A percentile compares a stretch with the other conserved stretches of the same genome.
These are phyloP conservation scores for Catocala sponsa DNA, from an alignment of 2,888 invertebrate species.

Conservation along the genomic window DNA sequence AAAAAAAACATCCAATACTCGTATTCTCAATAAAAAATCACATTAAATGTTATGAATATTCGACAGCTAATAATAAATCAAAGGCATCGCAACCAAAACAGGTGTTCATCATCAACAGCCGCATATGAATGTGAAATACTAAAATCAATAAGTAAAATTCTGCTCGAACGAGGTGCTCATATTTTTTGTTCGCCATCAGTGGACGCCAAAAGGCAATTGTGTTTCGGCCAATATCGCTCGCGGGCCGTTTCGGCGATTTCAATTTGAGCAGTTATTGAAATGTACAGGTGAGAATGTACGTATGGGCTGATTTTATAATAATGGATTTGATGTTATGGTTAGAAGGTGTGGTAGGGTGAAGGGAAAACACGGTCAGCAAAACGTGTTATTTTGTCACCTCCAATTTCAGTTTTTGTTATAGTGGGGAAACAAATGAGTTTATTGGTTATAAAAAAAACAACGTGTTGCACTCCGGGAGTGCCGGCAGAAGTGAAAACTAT, in stretches of 20 bases:
- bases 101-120: constrained; percentile 21
- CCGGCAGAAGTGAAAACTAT: too few species aligned
- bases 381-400: too few species aligned
- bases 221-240: constrained; percentile 62
- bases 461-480: too few species aligned
- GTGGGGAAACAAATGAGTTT: too few species aligned
- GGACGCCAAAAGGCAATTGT: constrained; percentile 54
- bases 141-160: constrained; percentile 44
- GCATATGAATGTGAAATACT: constrained; percentile 31
- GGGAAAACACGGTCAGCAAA: too few species aligned
- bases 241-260: constrained; percentile 54
- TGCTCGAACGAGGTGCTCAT: constrained; percentile 16
- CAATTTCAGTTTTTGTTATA: too few species aligned
- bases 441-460: too few species aligned
- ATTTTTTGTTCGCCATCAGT: constrained; percentile 30
- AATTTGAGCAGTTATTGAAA: constrained; percentile 56
- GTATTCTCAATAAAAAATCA: constrained; percentile 3
- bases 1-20: too few species aligned
- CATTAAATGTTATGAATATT: background rate
- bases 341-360: too few species aligned
- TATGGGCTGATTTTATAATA: background rate
- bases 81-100: constrained; percentile 18
- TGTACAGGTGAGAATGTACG: constrained; percentile 31
- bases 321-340: background rate
- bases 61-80: constrained; percentile 27